Base-by-base conservation (phyloP, 2,888 invertebrate genomes). In the Hirudinaria manillensis region DNA sequence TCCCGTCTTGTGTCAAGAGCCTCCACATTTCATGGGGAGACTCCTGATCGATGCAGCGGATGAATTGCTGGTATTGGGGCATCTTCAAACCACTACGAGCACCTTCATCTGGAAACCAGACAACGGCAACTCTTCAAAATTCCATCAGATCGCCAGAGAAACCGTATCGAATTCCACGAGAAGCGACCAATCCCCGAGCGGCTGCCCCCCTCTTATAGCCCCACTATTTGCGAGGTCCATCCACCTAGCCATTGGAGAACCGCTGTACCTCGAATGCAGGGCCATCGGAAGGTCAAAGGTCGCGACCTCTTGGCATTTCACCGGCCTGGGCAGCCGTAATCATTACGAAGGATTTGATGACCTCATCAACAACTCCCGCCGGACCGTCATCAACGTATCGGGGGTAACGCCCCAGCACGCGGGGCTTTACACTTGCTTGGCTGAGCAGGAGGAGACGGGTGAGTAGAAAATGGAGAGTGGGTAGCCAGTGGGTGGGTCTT, bases 261-360 rank as follows among this genome's bases (percentile, higher is more conserved):
- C 68, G 32, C 21, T 68, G n/a, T n/a, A 6, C 21, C 32, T 68
- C 21, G 36, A 68, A 13, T 68, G 68, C 36, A 68, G 29, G 36
- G 36, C 34, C 29, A 7, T 68, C n/a, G 32, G 34, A 29, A 29
- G 24, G 29, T 29, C 61, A 27, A n/a, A 32, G 10, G 32, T 34
- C 34, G 32, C 7, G 32, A 36, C 36, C 29, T 68, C n/a, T 68
- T 68, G 68, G 68, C 32, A 24, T 24, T 68, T 68, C 36, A 34
- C 32, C 16, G 68, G 68, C 10, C 36, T 68, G 16, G 68, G 68
- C n/a, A 34, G 32, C 36, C 68, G 36, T 36, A 32, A 34, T 32
- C 68, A 68, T 32, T 29, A 32, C 32, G 68, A 68, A 34, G 61
- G 29, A 27, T 36, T 68, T 32, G 68, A 68, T 36, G 68, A 68